A percentile compares a stretch with the other conserved stretches of the same genome.
Conservation (phyloP, 2,888 invertebrate species). For the Byasa hedistus region DNA sequence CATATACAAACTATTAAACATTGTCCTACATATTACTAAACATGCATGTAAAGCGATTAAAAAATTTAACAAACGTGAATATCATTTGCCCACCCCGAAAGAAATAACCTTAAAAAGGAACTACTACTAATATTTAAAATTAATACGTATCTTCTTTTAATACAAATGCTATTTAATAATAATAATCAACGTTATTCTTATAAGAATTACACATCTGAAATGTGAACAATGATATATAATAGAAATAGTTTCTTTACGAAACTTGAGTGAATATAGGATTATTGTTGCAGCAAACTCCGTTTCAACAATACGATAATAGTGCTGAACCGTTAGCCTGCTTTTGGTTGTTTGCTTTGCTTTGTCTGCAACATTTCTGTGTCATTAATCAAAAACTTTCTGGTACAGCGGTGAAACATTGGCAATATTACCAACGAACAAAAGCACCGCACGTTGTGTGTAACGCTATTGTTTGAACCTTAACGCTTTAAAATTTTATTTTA, state of each 20-base stretch:
- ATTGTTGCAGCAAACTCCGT: conserved; percentile 15
- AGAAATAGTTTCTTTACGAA: not conserved
- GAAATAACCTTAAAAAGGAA: too few species aligned
- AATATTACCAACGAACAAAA: conserved; percentile 26
- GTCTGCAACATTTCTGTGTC: conserved; percentile 27
- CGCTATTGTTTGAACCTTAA: conserved; percentile 1
- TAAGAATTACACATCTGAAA: not conserved
- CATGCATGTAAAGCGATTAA: too few species aligned
- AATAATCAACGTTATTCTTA: too few species aligned
- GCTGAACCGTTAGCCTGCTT: conserved; percentile 15
- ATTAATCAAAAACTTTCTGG: conserved; percentile 27
- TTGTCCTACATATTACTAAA: not conserved
- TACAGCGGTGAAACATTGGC: conserved; percentile 24
- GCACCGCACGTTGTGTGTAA: conserved; percentile 9
- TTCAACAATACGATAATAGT: conserved; percentile 18
- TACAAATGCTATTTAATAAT: too few species aligned
- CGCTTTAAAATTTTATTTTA: not conserved
- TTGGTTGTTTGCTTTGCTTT: conserved; percentile 25
- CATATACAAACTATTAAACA: not conserved
- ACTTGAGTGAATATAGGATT: conserved; percentile 4
- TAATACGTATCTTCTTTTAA: too few species aligned
- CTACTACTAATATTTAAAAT: too few species aligned
- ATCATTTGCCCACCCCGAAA: too few species aligned
- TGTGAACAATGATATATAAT: conserved; percentile 1
- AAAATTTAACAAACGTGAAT: too few species aligned